Base-by-base conservation (phyloP, 2,888 invertebrate species). In the Aporophyla nigra region DNA sequence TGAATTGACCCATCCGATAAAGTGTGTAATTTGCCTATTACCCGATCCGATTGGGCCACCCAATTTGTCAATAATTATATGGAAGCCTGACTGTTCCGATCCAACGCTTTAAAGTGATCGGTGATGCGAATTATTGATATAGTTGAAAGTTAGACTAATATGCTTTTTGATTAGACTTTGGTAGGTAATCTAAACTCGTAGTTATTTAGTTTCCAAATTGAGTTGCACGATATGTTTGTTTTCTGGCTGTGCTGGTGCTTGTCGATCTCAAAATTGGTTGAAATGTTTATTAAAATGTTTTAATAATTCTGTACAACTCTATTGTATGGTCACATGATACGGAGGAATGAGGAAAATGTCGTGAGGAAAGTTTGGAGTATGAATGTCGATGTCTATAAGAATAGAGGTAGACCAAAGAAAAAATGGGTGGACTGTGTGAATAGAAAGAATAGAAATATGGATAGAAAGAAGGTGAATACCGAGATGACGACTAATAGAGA, bases 31-130 rank as follows among this genome's bases (percentile, higher is more conserved):
- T 68, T 76, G 12, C 61, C 70, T 54, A 85, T 85, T 86, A 80
- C 19, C 40, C 61, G 24, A 68, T 62, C 56, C 65, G 62, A 82
- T 87, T 73, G 70, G 68, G 12, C 69, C 53, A 27, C 68, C 68
- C 67, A 86, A 82, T 86, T 81, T 71, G 76, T 56, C 80, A 82
- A 82, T 86, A 84, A 87, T 86, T 76, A 79, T 84, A 80, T 80
- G 65, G 54, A 65, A 33, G 21, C 9, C 53, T 27, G 54, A 76
- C 12, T 71, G 53, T 72, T 71, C 51, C 59, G 43, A 49, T 43
- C 27, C 61, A 76, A 74, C 63, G 76, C 73, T 76, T 78, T 61
- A 68, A 74, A 73, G 49, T 70, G 56, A 71, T 76, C 74, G 59
- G 21, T 69, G 54, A 27, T 68, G 66, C 71, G 73, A 66, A 56